These are phyloP conservation scores for Selene dorsalis DNA, from an alignment of 2,797 vertebrate species.

Conservation along the genomic window DNA sequence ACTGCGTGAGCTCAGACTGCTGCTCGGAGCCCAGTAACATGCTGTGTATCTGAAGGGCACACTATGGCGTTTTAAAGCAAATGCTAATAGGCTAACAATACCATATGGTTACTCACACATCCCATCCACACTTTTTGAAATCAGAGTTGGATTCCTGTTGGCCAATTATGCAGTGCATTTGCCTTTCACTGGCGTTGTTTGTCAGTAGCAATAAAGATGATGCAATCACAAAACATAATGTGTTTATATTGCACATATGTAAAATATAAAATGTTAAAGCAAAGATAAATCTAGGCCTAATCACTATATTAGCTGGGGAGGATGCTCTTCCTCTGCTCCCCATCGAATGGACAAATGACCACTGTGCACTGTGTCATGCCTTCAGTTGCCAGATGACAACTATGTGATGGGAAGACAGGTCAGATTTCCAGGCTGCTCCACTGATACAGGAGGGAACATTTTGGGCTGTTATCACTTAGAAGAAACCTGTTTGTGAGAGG, in stretches of 20 bases:
- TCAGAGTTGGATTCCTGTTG: background rate
- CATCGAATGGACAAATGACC: background rate
- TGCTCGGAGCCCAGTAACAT: constrained; percentile 15
- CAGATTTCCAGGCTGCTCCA: constrained; percentile 15
- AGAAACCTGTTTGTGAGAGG: constrained; percentile 37
- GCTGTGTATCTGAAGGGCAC: constrained; percentile 34
- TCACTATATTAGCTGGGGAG: too few relatives aligned
- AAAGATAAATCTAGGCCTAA: background rate
- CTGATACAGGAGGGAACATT: constrained; percentile 10
- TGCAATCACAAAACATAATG: background rate
- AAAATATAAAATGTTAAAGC: too few relatives aligned
- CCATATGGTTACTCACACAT: constrained; percentile 36
- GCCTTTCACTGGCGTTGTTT: background rate
- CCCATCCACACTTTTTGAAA: background rate
- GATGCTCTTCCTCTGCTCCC: too few relatives aligned
- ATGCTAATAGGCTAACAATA: constrained; percentile 49
- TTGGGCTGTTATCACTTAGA: constrained; percentile 27
- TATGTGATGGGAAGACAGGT: constrained; percentile 7
- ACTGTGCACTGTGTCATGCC: background rate
- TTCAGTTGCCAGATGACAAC: background rate
- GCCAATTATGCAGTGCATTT: background rate
- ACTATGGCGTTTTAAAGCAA: constrained; percentile 34
- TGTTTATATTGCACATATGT: background rate
- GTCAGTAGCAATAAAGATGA: background rate
- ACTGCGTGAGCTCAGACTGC: constrained; percentile 15